Conservation (phyloP, 2,888 invertebrate genomes). For the Macrophya alboannulata region DNA sequence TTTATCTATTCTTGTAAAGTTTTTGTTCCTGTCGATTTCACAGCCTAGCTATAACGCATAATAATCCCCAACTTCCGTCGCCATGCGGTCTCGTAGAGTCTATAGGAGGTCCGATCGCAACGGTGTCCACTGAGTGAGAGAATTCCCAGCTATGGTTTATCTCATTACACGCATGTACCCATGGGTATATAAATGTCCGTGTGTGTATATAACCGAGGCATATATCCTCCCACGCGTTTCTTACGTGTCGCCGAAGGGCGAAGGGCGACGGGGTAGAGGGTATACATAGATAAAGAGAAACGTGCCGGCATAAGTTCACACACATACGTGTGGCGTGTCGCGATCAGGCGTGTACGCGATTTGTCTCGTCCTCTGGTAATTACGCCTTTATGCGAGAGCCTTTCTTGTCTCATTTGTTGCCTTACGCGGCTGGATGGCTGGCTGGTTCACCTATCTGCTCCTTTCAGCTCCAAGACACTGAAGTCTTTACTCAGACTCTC, state of each 20-base stretch:
- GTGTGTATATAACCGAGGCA: not conserved
- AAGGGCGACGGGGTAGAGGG: constrained; percentile 12
- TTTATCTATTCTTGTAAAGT: not conserved
- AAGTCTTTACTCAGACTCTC: constrained; percentile 8
- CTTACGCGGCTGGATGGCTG: constrained; percentile 8
- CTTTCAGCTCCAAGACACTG: constrained; percentile 15
- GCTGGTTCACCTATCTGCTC: constrained; percentile 15
- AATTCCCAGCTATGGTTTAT: not conserved
- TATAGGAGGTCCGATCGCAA: not conserved
- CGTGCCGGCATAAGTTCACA: not conserved
- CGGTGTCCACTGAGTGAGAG: not conserved
- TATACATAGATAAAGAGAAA: constrained; percentile 21
- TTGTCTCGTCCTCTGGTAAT: constrained; percentile 78
- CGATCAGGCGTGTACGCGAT: constrained; percentile 76
- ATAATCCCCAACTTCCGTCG: constrained; percentile 33
- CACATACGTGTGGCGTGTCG: constrained; percentile 67
- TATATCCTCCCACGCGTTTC: not conserved
- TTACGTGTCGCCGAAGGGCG: not conserved
- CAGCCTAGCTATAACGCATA: not conserved
- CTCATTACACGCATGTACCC: not conserved
- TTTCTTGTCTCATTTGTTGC: constrained; percentile 50
- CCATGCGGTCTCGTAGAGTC: constrained; percentile 7
- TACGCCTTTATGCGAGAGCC: constrained; percentile 72
- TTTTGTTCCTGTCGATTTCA: not conserved
- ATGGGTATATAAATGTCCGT: not conserved